Evolutionary conservation across 2,113 vertebrate genomes (phyloP).

Genomic region (Aegithalos caudatus): DNA sequence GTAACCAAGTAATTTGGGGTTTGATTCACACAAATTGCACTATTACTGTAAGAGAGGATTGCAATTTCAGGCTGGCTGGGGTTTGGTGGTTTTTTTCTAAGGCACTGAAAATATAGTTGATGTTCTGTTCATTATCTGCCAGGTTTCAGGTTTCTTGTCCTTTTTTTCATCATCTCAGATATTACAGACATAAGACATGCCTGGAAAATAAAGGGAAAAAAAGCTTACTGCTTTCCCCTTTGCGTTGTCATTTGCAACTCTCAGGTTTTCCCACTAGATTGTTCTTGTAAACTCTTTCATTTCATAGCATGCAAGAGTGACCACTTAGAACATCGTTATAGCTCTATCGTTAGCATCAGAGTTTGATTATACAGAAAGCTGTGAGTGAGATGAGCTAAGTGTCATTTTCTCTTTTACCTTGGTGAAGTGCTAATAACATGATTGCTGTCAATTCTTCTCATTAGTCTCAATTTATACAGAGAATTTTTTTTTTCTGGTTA

Average conservation of each 20-base stretch:
- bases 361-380: conserved; percentile 31
- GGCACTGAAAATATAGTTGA: conserved; percentile 46
- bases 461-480: neutral
- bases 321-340: conserved; percentile 37
- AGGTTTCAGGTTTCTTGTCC: conserved; percentile 48
- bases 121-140: conserved; percentile 62
- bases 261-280: conserved; percentile 62
- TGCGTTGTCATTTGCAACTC: conserved; percentile 65
- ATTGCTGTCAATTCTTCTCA: conserved; percentile 13
- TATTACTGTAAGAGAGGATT: conserved; percentile 62
- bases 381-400: conserved; percentile 26
- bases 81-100: neutral
- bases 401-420: conserved; percentile 55
- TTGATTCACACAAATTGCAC: conserved; percentile 64
- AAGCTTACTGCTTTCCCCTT: conserved; percentile 41
- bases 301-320: conserved; percentile 55
- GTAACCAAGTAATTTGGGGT: conserved; percentile 67
- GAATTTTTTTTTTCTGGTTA: neutral
- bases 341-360: neutral
- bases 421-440: conserved; percentile 6
- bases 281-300: conserved; percentile 55
- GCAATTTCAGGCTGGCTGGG: conserved; percentile 46
- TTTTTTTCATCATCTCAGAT: conserved; percentile 59
- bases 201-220: conserved; percentile 31
- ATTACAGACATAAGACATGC: conserved; percentile 55